Conservation (phyloP, 2,113 vertebrate species). For the Psilopogon haemacephalus region DNA sequence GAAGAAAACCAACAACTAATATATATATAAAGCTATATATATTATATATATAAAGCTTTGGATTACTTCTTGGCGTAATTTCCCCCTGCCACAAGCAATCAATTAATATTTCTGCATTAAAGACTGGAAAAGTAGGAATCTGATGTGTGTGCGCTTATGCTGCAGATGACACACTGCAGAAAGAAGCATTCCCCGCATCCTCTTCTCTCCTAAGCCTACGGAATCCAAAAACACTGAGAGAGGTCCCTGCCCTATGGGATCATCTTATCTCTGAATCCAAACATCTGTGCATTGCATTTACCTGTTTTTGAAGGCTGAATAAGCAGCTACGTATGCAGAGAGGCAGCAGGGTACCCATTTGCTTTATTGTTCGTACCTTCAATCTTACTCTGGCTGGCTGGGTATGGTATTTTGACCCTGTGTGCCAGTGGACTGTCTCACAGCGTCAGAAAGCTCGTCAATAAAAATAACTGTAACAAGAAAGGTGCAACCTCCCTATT, state of each 20-base stretch:
- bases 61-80: neutral
- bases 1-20: neutral
- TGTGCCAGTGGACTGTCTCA: neutral
- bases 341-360: neutral
- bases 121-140: neutral
- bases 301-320: neutral
- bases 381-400: neutral
- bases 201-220: neutral
- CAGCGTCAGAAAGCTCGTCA: constrained; percentile 44
- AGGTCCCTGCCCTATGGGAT: neutral
- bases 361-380: neutral
- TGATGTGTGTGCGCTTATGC: neutral
- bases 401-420: neutral
- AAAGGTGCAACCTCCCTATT: constrained; percentile 46
- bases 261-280: neutral
- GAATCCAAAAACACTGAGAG: neutral
- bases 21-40: neutral
- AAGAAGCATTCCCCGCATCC: neutral
- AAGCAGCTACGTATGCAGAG: neutral
- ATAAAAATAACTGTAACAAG: constrained; percentile 64
- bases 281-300: neutral
- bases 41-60: neutral
- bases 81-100: neutral
- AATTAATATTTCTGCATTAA: constrained; percentile 15
- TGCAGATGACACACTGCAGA: neutral